These are phyloP conservation scores for Phymanthus crucifer DNA, from an alignment of 92 coral and sea anemone species.

Conservation along the genomic window DNA sequence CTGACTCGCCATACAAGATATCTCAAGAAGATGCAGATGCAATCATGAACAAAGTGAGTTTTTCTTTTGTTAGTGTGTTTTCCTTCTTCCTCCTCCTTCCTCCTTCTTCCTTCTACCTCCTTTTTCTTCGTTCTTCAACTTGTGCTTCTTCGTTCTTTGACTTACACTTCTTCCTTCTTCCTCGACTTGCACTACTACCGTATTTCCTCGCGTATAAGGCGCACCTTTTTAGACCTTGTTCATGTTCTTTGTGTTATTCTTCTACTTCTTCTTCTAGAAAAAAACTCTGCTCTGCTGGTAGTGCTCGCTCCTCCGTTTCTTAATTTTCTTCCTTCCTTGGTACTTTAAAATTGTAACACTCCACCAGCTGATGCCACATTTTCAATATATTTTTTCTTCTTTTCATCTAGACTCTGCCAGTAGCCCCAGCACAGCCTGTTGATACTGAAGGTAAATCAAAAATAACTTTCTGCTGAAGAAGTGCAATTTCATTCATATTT, in stretches of 20 bases:
- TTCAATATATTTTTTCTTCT: neutral
- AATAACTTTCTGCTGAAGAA: neutral
- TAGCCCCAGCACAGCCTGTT: neutral
- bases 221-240: too few species aligned
- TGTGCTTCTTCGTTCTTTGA: too few species aligned
- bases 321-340: too few species aligned
- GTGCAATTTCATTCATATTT: too few species aligned
- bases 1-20: conserved; percentile 72
- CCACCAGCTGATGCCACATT: neutral
- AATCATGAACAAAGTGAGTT: conserved; percentile 61
- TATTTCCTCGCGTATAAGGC: too few species aligned
- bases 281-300: too few species aligned
- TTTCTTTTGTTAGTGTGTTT: neutral
- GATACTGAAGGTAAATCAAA: neutral
- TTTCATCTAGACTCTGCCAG: neutral
- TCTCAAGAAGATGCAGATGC: conserved; percentile 67
- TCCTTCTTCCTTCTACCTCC: neutral
- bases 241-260: too few species aligned
- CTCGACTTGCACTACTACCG: too few species aligned
- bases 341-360: neutral
- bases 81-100: neutral
- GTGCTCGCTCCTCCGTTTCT: too few species aligned
- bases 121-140: neutral
- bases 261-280: too few species aligned
- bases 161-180: too few species aligned